Base-by-base conservation (phyloP, 23 tunicate species). In the Styela plicata region DNA sequence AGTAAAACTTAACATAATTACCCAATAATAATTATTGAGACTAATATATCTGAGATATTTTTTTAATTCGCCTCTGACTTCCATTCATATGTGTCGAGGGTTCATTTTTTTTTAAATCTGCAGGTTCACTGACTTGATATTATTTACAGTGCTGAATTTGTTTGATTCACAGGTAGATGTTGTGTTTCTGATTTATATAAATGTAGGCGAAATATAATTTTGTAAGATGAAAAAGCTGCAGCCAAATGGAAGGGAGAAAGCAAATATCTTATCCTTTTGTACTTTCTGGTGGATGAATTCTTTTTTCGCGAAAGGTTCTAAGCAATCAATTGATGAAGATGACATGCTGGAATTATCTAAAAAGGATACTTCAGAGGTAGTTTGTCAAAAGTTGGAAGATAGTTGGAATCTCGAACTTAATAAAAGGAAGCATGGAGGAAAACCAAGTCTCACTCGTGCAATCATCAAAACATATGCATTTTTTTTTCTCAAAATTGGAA, bases 251-350 rank as follows among this genome's bases (percentile, higher is more conserved):
- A 76, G 64, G 27, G 81, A 52, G 66, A 76, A 1, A 0, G 66
- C 81, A 1, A 76, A 76, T 2, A 52, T 76, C 20, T 52, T 76
- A n/a, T 76, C 81, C 24, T 22, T 76, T 53, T 44, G 52, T 24
- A 76, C 64, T 44, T 76, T 44, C 33, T 76, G 66, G 81, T 91
- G 97, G 97, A 30, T 91, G 70, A 91, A 91, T 74, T 70, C 83
- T 10, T 70, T 85, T 37, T 86, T 91, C 36, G 29, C 35, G 30
- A 79, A 82, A 10, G 88, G 90, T 26, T 35, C 34, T 69, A 86
- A 83, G 36, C 34, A 73, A 65, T 70, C 78, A 17, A 67, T 91
- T 0, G 31, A 69, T 24, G 83, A 89, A 3, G 67, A 77, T 33
- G 97, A 91, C 69, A 69, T 91, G 76, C 86, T 35, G 25, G 57